These are phyloP conservation scores for Murina feae DNA, from an alignment of 2,113 vertebrate genomes.

Conservation along the genomic window DNA sequence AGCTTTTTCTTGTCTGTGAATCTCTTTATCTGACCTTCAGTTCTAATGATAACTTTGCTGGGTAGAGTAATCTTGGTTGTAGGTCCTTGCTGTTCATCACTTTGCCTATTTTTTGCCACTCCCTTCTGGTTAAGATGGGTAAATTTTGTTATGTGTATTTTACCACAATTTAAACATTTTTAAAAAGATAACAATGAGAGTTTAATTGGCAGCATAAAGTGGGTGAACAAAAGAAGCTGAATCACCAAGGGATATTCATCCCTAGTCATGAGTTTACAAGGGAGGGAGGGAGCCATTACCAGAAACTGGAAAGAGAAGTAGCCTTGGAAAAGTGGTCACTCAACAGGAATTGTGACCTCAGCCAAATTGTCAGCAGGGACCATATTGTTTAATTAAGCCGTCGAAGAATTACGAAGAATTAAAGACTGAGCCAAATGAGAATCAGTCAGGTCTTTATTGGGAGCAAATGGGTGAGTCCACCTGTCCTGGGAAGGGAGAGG, in stretches of 20 bases:
- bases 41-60: no score
- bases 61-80: no score
- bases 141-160: background rate
- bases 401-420: no score
- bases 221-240: background rate
- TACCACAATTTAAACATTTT: background rate
- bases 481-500: no score
- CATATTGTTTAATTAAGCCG: no score
- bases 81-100: no score
- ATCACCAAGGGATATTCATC: background rate
- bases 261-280: background rate
- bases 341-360: background rate
- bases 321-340: background rate
- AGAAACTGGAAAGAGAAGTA: background rate
- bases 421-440: no score
- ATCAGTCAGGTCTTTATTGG: no score
- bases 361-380: background rate
- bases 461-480: no score
- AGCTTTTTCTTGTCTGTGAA: no score
- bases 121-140: background rate
- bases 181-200: background rate
- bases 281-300: background rate
- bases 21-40: no score
- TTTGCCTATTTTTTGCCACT: no score
- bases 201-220: background rate